phyloP scores from a whole-genome alignment of 2,797 vertebrate genomes.

The Acanthurus leucopareius region DNA sequence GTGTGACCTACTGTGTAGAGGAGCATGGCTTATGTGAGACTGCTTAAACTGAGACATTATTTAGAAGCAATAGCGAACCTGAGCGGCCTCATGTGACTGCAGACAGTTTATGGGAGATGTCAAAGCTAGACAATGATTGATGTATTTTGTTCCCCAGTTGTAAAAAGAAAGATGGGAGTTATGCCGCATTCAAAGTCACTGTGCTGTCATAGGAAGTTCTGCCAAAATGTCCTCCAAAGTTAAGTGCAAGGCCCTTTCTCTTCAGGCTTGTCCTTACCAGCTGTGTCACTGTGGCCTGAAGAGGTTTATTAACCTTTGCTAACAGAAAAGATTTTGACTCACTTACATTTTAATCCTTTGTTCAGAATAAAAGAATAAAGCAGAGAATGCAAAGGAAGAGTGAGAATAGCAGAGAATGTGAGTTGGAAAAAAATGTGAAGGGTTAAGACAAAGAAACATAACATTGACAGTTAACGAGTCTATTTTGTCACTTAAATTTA shows the following conservation, averaged over 20 bases:
- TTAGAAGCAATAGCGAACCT: not conserved
- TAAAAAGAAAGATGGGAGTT: constrained; percentile 30
- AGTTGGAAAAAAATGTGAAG: not conserved
- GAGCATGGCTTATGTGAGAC: constrained; percentile 4
- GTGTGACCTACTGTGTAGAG: not conserved
- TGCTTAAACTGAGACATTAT: constrained; percentile 14
- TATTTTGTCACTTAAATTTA: not conserved
- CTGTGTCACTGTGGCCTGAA: constrained; percentile 10
- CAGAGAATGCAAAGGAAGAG: not conserved
- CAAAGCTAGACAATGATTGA: constrained; percentile 17
- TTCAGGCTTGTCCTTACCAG: constrained; percentile 4
- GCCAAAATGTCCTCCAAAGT: constrained; percentile 39
- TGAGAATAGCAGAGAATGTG: not conserved
- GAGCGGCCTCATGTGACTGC: not conserved
- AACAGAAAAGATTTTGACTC: not conserved
- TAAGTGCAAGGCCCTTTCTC: constrained; percentile 10
- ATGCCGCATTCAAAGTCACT: constrained; percentile 22
- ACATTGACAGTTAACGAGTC: not conserved
- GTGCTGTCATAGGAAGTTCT: constrained; percentile 25
- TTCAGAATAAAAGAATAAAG: not conserved
- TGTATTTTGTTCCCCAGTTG: constrained; percentile 19
- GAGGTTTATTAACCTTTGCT: not conserved
- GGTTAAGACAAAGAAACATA: not conserved
- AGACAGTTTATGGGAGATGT: constrained; percentile 47
- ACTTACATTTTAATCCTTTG: not conserved